Conservation (phyloP, 1,140 invertebrate species). For the Lineus longissimus region DNA sequence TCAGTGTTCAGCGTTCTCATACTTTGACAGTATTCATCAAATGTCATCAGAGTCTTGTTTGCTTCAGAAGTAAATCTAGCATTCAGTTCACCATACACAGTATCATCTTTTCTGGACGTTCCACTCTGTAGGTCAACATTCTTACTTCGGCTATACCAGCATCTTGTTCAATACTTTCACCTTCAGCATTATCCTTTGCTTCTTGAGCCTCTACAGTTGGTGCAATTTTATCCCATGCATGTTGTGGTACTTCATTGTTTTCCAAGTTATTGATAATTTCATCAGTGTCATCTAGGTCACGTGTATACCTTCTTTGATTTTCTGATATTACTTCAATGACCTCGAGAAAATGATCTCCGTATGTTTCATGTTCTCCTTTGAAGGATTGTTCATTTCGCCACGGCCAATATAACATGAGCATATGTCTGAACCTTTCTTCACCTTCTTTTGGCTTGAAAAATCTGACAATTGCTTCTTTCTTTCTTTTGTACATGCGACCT, state of each 20-base stretch:
- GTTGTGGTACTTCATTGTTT: background rate
- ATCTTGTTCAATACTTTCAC: background rate
- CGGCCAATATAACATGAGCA: background rate
- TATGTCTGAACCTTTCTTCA: background rate
- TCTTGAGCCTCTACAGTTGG: background rate
- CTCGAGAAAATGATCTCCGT: background rate
- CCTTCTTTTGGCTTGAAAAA: background rate
- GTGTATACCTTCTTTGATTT: background rate
- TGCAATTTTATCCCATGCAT: background rate
- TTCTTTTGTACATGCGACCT: conserved; percentile 4
- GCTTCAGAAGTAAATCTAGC: background rate
- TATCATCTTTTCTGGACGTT: background rate
- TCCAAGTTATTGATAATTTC: background rate
- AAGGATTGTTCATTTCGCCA: background rate
- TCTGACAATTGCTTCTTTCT: background rate
- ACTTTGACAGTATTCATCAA: background rate
- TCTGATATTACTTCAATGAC: background rate
- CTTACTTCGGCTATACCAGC: background rate
- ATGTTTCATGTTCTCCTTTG: background rate
- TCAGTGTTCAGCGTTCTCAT: background rate
- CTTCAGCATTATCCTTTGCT: background rate
- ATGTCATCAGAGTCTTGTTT: background rate
- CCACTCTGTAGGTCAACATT: background rate
- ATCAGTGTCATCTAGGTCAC: background rate
- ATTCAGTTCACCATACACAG: background rate